Conservation (phyloP, 2,888 invertebrate species). For the Drosophila demipolita region DNA sequence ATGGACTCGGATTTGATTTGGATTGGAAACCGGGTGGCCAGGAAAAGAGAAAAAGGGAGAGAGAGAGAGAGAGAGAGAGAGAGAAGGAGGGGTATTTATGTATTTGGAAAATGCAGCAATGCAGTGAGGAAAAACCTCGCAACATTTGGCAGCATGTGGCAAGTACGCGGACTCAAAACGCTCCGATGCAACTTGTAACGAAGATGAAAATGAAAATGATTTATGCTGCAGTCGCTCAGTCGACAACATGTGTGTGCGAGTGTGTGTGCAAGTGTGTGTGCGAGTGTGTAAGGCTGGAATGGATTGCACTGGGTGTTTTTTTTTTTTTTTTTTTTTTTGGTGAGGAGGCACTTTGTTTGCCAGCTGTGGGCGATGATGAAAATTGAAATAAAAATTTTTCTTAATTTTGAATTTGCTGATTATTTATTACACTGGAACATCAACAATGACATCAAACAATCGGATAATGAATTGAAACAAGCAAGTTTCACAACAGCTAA, state of each 20-base stretch:
- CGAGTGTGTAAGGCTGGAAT: neutral
- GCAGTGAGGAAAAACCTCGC: conserved; percentile 40
- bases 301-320: neutral
- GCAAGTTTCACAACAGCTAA: neutral
- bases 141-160: conserved; percentile 81
- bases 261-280: neutral
- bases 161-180: conserved; percentile 74
- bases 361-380: conserved; percentile 54
- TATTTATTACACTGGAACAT: conserved; percentile 62
- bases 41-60: neutral
- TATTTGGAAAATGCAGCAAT: conserved; percentile 50
- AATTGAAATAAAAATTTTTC: conserved; percentile 68
- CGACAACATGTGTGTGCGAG: conserved; percentile 3
- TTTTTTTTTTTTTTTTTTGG: neutral
- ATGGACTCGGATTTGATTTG: conserved; percentile 9
- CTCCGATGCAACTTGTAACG: conserved; percentile 74
- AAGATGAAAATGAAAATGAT: conserved; percentile 68
- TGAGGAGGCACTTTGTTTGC: conserved; percentile 41
- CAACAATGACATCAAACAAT: conserved; percentile 19
- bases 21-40: conserved; percentile 10
- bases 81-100: neutral
- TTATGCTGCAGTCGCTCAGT: conserved; percentile 64
- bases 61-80: neutral
- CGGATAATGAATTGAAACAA: neutral
- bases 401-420: conserved; percentile 66